A percentile compares a stretch with the other conserved stretches of the same genome.
Evolutionary conservation across 1,140 invertebrate species (phyloP).

Genomic region (Pogonomyrmex barbatus): DNA sequence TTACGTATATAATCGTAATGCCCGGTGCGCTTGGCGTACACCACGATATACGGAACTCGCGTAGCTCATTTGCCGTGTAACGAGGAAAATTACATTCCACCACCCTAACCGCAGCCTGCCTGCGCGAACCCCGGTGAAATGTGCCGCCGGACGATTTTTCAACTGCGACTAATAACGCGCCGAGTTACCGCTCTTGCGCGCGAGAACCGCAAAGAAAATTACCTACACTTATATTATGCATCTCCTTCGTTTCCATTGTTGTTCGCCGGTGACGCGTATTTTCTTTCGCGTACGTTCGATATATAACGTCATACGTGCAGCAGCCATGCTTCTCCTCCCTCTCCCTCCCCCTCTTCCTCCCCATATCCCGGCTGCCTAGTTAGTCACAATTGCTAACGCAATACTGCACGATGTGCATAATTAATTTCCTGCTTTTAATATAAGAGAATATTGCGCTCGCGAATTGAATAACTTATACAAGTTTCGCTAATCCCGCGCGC

Average conservation of each 20-base stretch:
- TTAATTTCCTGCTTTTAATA: constrained; percentile 36
- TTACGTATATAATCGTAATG: constrained; percentile 36
- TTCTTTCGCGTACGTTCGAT: constrained; percentile 9
- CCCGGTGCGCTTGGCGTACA: not conserved
- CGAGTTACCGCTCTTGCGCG: not conserved
- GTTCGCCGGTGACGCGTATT: constrained; percentile 1
- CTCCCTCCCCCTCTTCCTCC: no score
- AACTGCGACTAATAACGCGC: constrained; percentile 28
- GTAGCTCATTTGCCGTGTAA: constrained; percentile 36
- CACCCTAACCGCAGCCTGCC: constrained; percentile 22
- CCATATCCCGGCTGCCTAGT: not conserved
- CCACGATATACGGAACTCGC: constrained; percentile 11
- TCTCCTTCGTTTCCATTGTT: constrained; percentile 25
- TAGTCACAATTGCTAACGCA: constrained; percentile 21
- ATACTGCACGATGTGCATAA: constrained; percentile 17
- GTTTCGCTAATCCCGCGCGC: not conserved
- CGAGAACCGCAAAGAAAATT: constrained; percentile 35
- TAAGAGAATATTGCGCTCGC: constrained; percentile 12
- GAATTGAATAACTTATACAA: constrained; percentile 13
- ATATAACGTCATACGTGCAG: not conserved
- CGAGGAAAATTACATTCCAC: constrained; percentile 40
- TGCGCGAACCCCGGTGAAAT: not conserved
- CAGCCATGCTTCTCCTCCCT: not conserved
- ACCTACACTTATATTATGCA: constrained; percentile 17
- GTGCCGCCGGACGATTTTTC: constrained; percentile 24